phyloP scores from a whole-genome alignment of 2,888 invertebrate species.

The Lepidochrysops patricia region DNA sequence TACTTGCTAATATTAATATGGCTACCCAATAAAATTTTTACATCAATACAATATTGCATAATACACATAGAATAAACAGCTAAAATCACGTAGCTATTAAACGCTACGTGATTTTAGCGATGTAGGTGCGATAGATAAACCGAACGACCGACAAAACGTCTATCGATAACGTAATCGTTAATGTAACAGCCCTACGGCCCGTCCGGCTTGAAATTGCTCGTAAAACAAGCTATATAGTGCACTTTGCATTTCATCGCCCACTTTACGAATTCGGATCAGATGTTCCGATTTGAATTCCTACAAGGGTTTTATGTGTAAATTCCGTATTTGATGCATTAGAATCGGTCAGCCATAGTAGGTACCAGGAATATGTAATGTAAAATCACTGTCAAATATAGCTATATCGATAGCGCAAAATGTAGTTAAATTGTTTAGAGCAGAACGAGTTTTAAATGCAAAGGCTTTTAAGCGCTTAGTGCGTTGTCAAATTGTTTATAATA shows the following conservation, averaged over 20 bases:
- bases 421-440: not conserved
- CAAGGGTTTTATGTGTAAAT: not conserved
- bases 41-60: not conserved
- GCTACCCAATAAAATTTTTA: no score
- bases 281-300: not conserved
- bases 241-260: conserved; percentile 14
- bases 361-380: no score
- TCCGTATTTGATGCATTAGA: not conserved
- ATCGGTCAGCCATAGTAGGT: not conserved
- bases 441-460: not conserved
- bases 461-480: not conserved
- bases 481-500: not conserved
- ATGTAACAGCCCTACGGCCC: conserved; percentile 1
- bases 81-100: not conserved
- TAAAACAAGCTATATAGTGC: conserved; percentile 9
- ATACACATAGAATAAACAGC: not conserved
- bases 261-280: conserved; percentile 12
- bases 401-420: no score
- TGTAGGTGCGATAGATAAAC: not conserved
- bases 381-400: no score
- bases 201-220: conserved; percentile 17
- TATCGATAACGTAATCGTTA: conserved; percentile 11
- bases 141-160: conserved; percentile 2
- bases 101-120: not conserved
- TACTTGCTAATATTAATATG: no score